Evolutionary conservation across 2,797 vertebrate genomes (phyloP).

Genomic region (Bucorvus abyssinicus): DNA sequence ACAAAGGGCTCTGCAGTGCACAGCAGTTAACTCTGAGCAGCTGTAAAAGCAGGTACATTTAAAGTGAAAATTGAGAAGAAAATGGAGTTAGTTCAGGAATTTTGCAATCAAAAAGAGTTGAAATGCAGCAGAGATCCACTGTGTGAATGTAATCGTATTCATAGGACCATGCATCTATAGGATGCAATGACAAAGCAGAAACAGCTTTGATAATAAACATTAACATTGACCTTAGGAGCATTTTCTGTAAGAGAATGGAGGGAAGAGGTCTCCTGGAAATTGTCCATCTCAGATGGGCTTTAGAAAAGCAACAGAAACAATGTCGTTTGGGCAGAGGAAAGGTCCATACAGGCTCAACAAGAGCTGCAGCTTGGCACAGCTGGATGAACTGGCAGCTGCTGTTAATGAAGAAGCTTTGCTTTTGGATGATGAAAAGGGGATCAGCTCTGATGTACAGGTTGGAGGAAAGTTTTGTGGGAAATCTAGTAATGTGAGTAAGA

Average conservation of each 20-base stretch:
- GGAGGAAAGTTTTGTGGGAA: not conserved
- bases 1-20: not conserved
- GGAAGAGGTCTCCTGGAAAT: not conserved
- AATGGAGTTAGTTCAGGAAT: not conserved
- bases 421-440: not conserved
- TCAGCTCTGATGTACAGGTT: not conserved
- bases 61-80: not conserved
- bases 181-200: not conserved
- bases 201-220: not conserved
- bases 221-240: not conserved
- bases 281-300: not conserved
- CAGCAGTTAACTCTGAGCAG: not conserved
- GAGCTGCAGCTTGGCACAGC: not conserved
- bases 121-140: not conserved
- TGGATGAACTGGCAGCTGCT: not conserved
- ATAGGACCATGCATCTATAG: not conserved
- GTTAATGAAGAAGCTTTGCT: not conserved
- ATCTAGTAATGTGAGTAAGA: not conserved
- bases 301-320: not conserved
- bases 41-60: not conserved
- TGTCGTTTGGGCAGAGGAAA: not conserved
- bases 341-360: not conserved
- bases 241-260: not conserved
- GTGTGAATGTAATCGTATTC: not conserved
- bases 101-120: not conserved